These are phyloP conservation scores for Coranthus polyacanthus DNA, from an alignment of 2,797 vertebrate species.

Conservation along the genomic window DNA sequence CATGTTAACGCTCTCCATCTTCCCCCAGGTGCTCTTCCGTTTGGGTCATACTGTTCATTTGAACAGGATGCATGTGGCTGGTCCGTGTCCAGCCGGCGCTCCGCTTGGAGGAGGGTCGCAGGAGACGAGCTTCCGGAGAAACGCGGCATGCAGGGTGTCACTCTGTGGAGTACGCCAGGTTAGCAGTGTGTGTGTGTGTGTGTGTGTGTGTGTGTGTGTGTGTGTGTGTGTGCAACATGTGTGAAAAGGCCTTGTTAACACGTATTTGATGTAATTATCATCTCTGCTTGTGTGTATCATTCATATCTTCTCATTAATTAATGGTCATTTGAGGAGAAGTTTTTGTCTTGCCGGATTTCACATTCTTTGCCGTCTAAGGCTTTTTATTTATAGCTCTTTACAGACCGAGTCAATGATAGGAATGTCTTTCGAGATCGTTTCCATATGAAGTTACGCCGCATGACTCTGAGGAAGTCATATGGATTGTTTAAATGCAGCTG, in stretches of 20 bases:
- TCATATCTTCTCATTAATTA: not conserved
- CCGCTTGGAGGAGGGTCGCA: constrained; percentile 82
- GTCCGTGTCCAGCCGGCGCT: constrained; percentile 77
- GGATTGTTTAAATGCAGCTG: constrained; percentile 16
- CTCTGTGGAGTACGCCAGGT: constrained; percentile 87
- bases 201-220: constrained; percentile 25
- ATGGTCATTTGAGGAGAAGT: too few relatives aligned
- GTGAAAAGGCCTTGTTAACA: constrained; percentile 10
- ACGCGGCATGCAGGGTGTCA: constrained; percentile 74
- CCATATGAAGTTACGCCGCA: constrained; percentile 31
- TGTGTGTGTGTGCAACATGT: not conserved
- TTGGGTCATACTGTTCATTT: constrained; percentile 91
- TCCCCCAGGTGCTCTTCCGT: constrained; percentile 82
- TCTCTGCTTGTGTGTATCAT: too few relatives aligned
- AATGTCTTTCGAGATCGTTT: constrained; percentile 30
- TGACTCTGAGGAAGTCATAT: constrained; percentile 17
- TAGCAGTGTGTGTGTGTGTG: constrained; percentile 31
- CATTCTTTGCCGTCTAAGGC: constrained; percentile 18
- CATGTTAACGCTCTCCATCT: constrained; percentile 16
- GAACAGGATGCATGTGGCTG: constrained; percentile 89
- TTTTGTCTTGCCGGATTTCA: too few relatives aligned
- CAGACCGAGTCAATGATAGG: not conserved
- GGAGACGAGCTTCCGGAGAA: constrained; percentile 73
- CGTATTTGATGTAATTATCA: too few relatives aligned
- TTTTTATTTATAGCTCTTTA: constrained; percentile 21